Evolutionary conservation across 2,113 vertebrate species (phyloP).

Genomic region (Gymnogyps californianus): DNA sequence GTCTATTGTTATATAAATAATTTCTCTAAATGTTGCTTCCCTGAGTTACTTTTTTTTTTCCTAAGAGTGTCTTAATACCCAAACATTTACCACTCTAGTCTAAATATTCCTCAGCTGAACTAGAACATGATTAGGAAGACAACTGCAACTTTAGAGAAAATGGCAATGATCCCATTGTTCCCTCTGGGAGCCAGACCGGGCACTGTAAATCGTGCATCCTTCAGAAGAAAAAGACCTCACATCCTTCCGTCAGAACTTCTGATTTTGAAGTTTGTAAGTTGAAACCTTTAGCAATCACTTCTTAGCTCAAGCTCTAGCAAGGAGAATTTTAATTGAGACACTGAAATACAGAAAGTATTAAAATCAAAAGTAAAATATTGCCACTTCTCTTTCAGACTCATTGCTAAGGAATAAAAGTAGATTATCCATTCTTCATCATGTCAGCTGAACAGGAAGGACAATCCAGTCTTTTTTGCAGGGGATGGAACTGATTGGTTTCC

Average conservation of each 20-base stretch:
- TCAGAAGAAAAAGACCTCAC: not conserved
- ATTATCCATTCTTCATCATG: not conserved
- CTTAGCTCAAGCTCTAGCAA: not conserved
- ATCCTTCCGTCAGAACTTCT: not conserved
- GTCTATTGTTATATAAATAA: constrained; percentile 9
- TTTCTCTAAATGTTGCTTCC: not conserved
- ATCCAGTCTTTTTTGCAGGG: not conserved
- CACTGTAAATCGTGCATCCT: not conserved
- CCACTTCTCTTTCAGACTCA: not conserved
- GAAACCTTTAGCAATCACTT: not conserved
- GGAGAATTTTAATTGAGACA: not conserved
- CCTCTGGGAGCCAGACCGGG: not conserved
- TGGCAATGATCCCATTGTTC: not conserved
- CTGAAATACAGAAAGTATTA: not conserved
- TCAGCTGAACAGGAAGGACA: not conserved
- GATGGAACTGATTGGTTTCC: not conserved
- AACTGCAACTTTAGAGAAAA: not conserved
- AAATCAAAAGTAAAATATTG: not conserved
- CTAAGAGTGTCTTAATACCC: not conserved
- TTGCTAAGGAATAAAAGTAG: not conserved
- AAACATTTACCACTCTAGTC: constrained; percentile 32
- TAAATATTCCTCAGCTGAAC: constrained; percentile 36
- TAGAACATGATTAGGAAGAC: not conserved
- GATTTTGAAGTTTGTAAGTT: not conserved
- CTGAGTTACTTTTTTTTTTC: not conserved